Base-by-base conservation (phyloP, 1,140 invertebrate species). In the Drosophila azteca region DNA sequence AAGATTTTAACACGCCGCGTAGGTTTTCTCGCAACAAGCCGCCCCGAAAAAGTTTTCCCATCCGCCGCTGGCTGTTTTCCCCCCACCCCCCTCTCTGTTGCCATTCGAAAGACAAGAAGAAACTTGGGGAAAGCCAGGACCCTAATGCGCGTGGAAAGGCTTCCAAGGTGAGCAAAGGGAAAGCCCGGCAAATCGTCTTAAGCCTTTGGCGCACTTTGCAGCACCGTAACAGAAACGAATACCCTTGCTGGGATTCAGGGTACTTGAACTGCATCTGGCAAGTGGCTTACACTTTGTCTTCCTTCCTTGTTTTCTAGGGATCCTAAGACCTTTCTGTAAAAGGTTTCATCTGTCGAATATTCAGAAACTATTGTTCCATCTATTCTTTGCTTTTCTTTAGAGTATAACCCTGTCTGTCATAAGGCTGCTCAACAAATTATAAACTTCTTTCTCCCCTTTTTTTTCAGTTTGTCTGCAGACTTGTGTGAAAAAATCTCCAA, bases 1-100 rank as follows among this genome's bases (percentile, higher is more conserved):
- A 85, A 87, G 82, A 85, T 87, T 87, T 85, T 85, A 85, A 87
- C 83, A 79, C 74, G 74, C 82, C 62, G 62, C 74, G 83, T 85
- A 76, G 85, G 75, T 75, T 87, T 13, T 74, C 62, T 87, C 60
- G 82, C 82, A 82, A 76, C 82, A 85, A 77, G 62, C 63, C 62
- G 62, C 55, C 62, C 72, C 62, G 22, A 66, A 71, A 85, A 84
- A 85, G 20, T 74, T 78, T 85, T 75, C 26, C 49, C 24, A 53
- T 71, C 57, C 39, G 60, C 67, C 80, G 50, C 39, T 62, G 68
- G 55, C 78, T 66, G 70, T 61, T 62, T 76, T 57, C 63, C 51
- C 24, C 53, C 67, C 9, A 29, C 43, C 26, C 22, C 43, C 31
- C 15, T 45, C 41, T 15, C 3, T 5, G 3, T 39, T 39, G 11